Evolutionary conservation across 1,140 invertebrate species (phyloP), one percentile per base, ranked within the genome.

Genomic region (Drosophila nigrodunni): DNA sequence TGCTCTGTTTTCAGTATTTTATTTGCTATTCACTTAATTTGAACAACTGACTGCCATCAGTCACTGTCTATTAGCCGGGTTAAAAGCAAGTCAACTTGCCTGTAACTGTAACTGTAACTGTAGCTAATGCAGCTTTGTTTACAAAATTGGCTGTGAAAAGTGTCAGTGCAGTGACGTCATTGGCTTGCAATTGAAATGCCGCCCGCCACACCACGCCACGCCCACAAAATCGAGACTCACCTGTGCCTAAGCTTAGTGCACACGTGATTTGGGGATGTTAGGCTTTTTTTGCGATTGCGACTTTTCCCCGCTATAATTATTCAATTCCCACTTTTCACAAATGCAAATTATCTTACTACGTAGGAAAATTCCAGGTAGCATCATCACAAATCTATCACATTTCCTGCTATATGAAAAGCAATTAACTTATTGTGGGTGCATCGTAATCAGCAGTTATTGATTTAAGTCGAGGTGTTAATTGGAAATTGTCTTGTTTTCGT

Each of bases 191-290:
- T 76, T 75, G 39, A 62, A 82, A 62, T 67, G 59, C 74, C 44
- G 50, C 43, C 21, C 15, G 41, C 43, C 25, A 4, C 25, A 2
- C 39, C 60, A 49, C 15, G 35, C 15, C 46, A 39, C 46, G 44
- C 54, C 47, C 34, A 41, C 13, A 25, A 21, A 58, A 21, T 21
- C 35, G 52, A 39, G n/a, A 55, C 52, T 21, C 37, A 57, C 67
- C 82, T 81, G 78, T 66, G 4, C 49, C 65, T 61, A 75, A 70
- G 55, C 65, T 74, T 65, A 60, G 39, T 11, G 55, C 4, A 68
- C 79, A 86, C 78, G 82, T 86, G 83, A 87, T 67, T 75, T 59
- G 25, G 46, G 64, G 9, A 10, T 78, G 30, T 66, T 66, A 30
- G 6, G 11, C 34, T 35, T 65, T 49, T 49, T 43, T 65, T 59